These are phyloP conservation scores for Epinephelus awoara DNA, from an alignment of 2,797 vertebrate genomes.

Conservation along the genomic window DNA sequence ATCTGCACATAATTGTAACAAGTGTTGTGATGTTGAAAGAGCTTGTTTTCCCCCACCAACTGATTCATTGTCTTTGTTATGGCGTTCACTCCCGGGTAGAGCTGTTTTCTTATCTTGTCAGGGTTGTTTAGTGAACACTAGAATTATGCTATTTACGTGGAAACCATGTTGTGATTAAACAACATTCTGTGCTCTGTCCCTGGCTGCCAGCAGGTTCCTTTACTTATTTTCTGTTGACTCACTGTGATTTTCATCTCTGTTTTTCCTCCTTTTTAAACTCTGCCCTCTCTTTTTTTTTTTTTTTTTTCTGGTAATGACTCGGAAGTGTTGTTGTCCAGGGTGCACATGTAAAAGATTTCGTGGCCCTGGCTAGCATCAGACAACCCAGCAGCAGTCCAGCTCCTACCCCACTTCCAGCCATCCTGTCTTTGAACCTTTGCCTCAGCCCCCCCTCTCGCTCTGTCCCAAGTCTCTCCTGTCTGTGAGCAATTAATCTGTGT, in stretches of 20 bases:
- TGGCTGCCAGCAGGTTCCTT: constrained; percentile 22
- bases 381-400: constrained; percentile 14
- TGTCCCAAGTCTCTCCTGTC: constrained; percentile 58
- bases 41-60: background rate
- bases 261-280: background rate
- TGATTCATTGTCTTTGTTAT: background rate
- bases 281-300: constrained; percentile 7
- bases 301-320: constrained; percentile 53
- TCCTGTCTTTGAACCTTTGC: constrained; percentile 57
- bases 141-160: constrained; percentile 13
- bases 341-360: constrained; percentile 38
- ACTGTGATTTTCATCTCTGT: constrained; percentile 23
- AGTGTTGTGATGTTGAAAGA: background rate
- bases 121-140: constrained; percentile 13
- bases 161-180: constrained; percentile 35
- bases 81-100: background rate
- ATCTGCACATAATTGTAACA: background rate
- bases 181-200: background rate
- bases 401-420: constrained; percentile 45
- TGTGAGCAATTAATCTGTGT: constrained; percentile 83
- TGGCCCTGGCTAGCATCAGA: constrained; percentile 20
- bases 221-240: constrained; percentile 23
- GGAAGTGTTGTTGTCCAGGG: constrained; percentile 19
- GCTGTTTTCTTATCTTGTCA: constrained; percentile 13
- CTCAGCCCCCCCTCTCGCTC: constrained; percentile 48